These are phyloP conservation scores for Isichthys henryi DNA, from an alignment of 2,113 vertebrate species.

Conservation along the genomic window DNA sequence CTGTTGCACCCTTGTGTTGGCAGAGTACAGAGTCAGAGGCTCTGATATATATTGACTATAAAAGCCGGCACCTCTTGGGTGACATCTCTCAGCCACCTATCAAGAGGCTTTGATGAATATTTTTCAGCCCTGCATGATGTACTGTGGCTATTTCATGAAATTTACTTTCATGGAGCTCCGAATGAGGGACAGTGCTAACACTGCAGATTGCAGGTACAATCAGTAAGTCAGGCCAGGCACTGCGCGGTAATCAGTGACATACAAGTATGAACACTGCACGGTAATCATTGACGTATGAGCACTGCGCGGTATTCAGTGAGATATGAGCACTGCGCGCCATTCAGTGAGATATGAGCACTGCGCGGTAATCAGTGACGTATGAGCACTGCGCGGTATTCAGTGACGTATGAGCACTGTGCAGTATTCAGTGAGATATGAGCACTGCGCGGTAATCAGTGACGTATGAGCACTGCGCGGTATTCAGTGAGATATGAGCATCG, in stretches of 20 bases:
- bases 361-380: background rate
- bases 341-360: background rate
- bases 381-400: background rate
- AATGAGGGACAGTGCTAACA: background rate
- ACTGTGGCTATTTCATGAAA: background rate
- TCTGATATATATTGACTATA: background rate
- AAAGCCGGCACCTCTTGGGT: background rate
- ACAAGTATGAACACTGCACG: background rate
- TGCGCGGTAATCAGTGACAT: background rate
- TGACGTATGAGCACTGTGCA: background rate
- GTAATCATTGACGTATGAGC: background rate
- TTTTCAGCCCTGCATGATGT: background rate
- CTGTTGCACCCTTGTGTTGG: background rate
- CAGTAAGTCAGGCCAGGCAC: background rate
- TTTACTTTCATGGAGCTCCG: background rate
- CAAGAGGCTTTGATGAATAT: background rate
- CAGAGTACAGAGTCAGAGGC: background rate
- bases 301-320: background rate
- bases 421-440: background rate
- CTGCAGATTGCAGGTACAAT: background rate
- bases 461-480: background rate
- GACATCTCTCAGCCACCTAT: background rate
- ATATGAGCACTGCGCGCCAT: background rate
- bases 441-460: background rate
- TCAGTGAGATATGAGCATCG: background rate